Base-by-base conservation (phyloP, 2,888 invertebrate genomes). In the Ceramica pisi region DNA sequence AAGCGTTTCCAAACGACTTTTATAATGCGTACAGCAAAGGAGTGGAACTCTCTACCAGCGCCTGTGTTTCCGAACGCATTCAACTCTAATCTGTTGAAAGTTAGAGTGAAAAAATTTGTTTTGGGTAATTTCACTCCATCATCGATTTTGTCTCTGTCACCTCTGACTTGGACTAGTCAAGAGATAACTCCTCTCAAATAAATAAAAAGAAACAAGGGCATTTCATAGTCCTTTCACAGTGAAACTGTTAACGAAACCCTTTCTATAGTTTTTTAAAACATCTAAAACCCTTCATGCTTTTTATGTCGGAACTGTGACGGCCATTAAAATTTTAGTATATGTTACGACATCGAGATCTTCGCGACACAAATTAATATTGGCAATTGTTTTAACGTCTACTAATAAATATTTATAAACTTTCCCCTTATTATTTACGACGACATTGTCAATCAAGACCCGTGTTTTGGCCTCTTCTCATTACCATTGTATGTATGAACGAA, bases 341-440 rank as follows among this genome's bases (percentile, higher is more conserved):
- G 8, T 44, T 26, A 26, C 21, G 1, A 6, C 46, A 51, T 63
- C 35, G n/a, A 46, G 38, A 65, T 78, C 64, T 50, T 44, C 35
- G 41, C 23, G 19, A n/a, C n/a, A 50, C 2, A 21, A 55, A 56
- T 60, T 31, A 48, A 56, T 51, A 74, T 74, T 61, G 55, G 10
- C 77, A 46, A 65, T 77, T 53, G 63, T 81, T 46, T 67, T 66
- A 35, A 23, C 35, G 44, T n/a, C 16, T 23, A n/a, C 53, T 31
- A 53, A 35, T 81, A 73, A 68, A 83, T 83, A 83, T 84, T 75
- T 60, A 84, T 75, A 19, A 72, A 57, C 68, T 75, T 68, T 78
- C 71, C 31, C 63, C 44, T 69, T 21, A 55, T 71, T 74, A 67
- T 59, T 72, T 68, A 64, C 31, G 53, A 53, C 59, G 21, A 48